phyloP scores from a whole-genome alignment of 1,140 invertebrate genomes.

The Globodera rostochiensis region DNA sequence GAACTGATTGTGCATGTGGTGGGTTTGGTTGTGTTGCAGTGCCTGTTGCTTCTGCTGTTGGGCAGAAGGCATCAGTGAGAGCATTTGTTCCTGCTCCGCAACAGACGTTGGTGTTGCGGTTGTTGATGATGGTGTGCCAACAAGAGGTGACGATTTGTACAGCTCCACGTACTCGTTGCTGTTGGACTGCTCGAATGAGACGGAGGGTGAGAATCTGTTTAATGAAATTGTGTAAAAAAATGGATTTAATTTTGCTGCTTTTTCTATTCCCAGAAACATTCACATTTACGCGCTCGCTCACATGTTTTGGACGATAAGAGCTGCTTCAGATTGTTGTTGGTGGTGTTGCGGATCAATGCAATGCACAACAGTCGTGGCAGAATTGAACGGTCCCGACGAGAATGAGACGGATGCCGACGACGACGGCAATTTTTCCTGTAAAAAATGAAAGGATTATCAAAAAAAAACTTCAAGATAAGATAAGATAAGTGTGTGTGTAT shows the following conservation, averaged over 20 bases:
- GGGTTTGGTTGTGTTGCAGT: neutral
- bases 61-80: neutral
- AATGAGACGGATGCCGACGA: neutral
- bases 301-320: neutral
- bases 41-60: neutral
- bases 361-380: neutral
- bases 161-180: neutral
- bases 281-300: neutral
- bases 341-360: neutral
- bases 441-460: neutral
- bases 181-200: neutral
- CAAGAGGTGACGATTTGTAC: neutral
- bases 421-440: neutral
- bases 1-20: neutral
- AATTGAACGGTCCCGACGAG: neutral
- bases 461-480: neutral
- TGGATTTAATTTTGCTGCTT: too few relatives aligned
- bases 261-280: too few relatives aligned
- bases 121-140: neutral
- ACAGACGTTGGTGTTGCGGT: neutral
- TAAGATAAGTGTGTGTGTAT: too few relatives aligned
- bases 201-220: neutral
- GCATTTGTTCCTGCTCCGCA: neutral
- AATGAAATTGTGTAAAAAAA: too few relatives aligned
- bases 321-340: neutral